These are phyloP conservation scores for Fregetta grallaria DNA, from an alignment of 2,113 vertebrate species.

Conservation along the genomic window DNA sequence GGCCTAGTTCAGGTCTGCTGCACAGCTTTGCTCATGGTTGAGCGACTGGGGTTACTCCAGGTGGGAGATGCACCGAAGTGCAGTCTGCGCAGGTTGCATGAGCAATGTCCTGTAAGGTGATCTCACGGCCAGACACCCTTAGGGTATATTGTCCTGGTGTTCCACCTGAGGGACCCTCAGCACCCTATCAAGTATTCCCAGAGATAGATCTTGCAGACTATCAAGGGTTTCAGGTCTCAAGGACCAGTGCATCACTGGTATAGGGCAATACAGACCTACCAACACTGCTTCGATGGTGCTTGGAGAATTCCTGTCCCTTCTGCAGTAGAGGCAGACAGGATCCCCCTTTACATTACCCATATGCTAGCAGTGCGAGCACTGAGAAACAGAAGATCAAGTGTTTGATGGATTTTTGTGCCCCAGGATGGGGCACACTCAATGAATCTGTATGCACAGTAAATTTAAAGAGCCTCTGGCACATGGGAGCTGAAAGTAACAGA, in stretches of 20 bases:
- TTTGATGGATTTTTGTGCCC: not conserved
- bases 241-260: not conserved
- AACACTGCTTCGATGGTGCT: not conserved
- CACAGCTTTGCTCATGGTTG: not conserved
- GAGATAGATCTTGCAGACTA: not conserved
- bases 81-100: not conserved
- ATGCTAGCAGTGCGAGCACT: not conserved
- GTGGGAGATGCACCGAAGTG: not conserved
- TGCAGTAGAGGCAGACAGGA: not conserved
- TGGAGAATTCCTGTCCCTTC: not conserved
- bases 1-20: not conserved
- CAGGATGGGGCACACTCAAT: not conserved
- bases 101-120: not conserved
- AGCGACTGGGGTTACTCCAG: not conserved
- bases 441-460: not conserved
- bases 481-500: not conserved
- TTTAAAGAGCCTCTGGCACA: not conserved
- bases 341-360: not conserved
- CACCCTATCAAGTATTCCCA: not conserved
- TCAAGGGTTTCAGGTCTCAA: not conserved
- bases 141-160: not conserved
- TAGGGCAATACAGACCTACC: not conserved
- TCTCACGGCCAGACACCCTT: not conserved
- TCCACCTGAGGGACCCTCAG: not conserved
- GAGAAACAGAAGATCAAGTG: not conserved